Percentiles rank a stretch among this genome's conserved stretches.
Conservation (phyloP, 2,113 vertebrate species). For the Anser cygnoides region DNA sequence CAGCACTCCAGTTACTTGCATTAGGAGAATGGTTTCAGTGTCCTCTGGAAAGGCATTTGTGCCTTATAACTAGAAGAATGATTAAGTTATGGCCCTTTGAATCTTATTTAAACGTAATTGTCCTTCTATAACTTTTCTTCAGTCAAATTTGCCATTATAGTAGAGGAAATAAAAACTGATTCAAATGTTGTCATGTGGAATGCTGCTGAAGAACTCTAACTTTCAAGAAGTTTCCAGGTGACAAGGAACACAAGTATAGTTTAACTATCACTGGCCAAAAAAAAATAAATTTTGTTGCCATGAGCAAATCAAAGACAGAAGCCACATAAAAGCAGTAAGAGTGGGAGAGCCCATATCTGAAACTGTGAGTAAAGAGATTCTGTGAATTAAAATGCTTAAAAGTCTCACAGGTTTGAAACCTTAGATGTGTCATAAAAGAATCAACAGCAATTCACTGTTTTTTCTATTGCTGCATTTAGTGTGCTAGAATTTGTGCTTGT, state of each 20-base stretch:
- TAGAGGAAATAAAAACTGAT: not conserved
- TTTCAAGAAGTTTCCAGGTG: not conserved
- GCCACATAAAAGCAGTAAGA: not conserved
- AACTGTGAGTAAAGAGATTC: not conserved
- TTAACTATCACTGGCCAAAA: not conserved
- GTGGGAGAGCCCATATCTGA: not conserved
- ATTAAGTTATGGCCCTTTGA: not conserved
- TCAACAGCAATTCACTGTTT: not conserved
- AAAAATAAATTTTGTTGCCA: not conserved
- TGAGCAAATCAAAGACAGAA: conserved; percentile 16
- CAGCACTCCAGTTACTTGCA: not conserved
- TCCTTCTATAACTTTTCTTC: not conserved
- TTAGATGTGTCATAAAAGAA: not conserved
- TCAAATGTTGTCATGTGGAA: not conserved
- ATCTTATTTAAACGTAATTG: not conserved
- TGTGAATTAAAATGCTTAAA: not conserved
- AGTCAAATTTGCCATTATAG: not conserved
- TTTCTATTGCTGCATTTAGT: not conserved
- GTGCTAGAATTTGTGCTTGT: not conserved
- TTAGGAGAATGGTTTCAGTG: not conserved
- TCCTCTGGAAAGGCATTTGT: not conserved
- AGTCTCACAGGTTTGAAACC: not conserved
- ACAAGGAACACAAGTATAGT: not conserved
- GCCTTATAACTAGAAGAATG: not conserved
- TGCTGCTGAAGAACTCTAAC: not conserved